Percentiles rank a stretch among this genome's conserved stretches.
Conservation (phyloP, 1,140 invertebrate species). For the Drosophila funebris region DNA sequence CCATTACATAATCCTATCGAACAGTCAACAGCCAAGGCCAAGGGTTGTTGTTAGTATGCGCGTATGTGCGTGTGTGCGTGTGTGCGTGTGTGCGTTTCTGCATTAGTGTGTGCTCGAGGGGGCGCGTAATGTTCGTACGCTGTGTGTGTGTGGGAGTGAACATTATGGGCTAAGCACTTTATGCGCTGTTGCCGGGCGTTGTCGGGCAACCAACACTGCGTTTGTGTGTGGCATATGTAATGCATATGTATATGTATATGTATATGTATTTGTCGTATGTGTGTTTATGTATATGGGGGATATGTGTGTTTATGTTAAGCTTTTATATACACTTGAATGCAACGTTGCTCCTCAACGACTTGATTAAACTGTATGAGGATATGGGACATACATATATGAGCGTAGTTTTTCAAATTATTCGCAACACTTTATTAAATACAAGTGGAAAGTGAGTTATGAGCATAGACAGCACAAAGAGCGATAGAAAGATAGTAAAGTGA, state of each 20-base stretch:
- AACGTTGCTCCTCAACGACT: slow-evolving; percentile 62
- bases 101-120: slow-evolving; percentile 1
- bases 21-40: slow-evolving; percentile 26
- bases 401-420: slow-evolving; percentile 64
- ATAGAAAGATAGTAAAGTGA: neutral
- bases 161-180: slow-evolving; percentile 58
- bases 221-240: slow-evolving; percentile 60
- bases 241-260: slow-evolving; percentile 2
- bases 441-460: slow-evolving; percentile 42
- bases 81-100: slow-evolving; percentile 16
- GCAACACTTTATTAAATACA: slow-evolving; percentile 69
- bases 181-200: slow-evolving; percentile 53
- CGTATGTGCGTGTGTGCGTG: slow-evolving; percentile 11
- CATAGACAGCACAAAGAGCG: neutral
- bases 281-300: neutral
- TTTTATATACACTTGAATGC: slow-evolving; percentile 37
- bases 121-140: neutral
- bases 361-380: slow-evolving; percentile 66
- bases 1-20: slow-evolving; percentile 35
- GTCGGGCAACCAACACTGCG: slow-evolving; percentile 53
- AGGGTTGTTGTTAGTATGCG: slow-evolving; percentile 16
- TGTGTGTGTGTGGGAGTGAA: slow-evolving; percentile 19
- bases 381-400: slow-evolving; percentile 34
- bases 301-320: slow-evolving; percentile 32
- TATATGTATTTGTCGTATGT: slow-evolving; percentile 11